Conservation (phyloP, 2,888 invertebrate genomes). For the Tachina fera region DNA sequence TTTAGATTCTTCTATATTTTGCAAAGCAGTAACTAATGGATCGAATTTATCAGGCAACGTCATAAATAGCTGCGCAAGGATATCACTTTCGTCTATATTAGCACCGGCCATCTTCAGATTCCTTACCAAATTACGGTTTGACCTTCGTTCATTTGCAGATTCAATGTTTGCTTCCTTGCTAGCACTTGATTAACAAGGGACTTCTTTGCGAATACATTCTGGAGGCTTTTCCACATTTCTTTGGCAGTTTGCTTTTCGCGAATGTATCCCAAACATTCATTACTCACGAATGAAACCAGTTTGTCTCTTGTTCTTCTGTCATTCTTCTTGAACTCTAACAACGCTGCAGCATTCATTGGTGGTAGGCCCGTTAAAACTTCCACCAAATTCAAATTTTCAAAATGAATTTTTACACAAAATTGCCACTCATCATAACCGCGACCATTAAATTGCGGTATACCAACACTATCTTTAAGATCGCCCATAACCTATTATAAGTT, state of each 20-base stretch:
- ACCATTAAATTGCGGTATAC: too few species aligned
- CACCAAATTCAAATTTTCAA: too few species aligned
- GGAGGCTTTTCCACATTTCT: conserved; percentile 50
- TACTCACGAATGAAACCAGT: conserved; percentile 32
- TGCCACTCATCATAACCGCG: too few species aligned
- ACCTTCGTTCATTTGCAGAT: conserved; percentile 43
- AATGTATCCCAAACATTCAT: conserved; percentile 33
- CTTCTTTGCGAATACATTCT: conserved; percentile 51
- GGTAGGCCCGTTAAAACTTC: conserved; percentile 60
- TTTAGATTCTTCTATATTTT: conserved; percentile 16
- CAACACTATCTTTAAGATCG: too few species aligned
- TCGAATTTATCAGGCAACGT: conserved; percentile 16
- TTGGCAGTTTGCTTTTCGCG: conserved; percentile 43
- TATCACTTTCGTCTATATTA: conserved; percentile 39
- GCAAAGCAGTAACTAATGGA: conserved; percentile 9
- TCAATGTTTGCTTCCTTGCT: conserved; percentile 47
- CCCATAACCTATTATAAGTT: too few species aligned
- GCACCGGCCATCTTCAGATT: too few species aligned
- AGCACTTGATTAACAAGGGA: too few species aligned
- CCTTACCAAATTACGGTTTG: too few species aligned
- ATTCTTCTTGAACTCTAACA: conserved; percentile 8
- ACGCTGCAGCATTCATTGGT: conserved; percentile 40
- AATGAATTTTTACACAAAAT: too few species aligned
- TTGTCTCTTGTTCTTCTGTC: conserved; percentile 2
- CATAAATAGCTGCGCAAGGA: conserved; percentile 30